Evolutionary conservation across 1,140 invertebrate species (phyloP).

Genomic region (Lysiphlebus fabarum): DNA sequence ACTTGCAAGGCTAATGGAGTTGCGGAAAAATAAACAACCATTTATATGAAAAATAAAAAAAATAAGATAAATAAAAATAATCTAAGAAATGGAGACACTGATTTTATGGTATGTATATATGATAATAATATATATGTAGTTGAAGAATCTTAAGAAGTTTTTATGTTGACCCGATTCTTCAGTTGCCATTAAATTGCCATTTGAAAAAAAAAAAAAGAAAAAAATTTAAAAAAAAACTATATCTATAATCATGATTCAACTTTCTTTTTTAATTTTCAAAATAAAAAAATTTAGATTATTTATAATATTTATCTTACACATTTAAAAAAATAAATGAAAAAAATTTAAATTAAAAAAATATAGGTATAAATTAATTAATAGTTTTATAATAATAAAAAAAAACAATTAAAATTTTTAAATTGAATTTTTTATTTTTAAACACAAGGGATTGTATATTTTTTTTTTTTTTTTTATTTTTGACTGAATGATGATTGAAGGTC

Average conservation of each 20-base stretch:
- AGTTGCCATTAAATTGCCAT: neutral
- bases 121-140: neutral
- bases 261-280: neutral
- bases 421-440: too few relatives aligned
- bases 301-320: too few relatives aligned
- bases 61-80: constrained; percentile 15
- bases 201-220: constrained; percentile 2
- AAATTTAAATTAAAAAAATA: too few relatives aligned
- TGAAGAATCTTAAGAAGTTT: constrained; percentile 8
- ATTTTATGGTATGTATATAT: constrained; percentile 15
- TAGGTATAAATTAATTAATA: too few relatives aligned
- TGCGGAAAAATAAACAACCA: too few relatives aligned
- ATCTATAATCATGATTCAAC: neutral
- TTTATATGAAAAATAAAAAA: neutral
- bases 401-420: too few relatives aligned
- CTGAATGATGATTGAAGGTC: too few relatives aligned
- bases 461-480: too few relatives aligned
- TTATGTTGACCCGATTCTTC: constrained; percentile 21
- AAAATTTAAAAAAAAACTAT: neutral
- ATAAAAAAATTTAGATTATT: too few relatives aligned
- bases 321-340: too few relatives aligned
- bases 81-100: constrained; percentile 12
- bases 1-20: constrained; percentile 11
- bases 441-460: too few relatives aligned
- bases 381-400: too few relatives aligned